These are phyloP conservation scores for Cephalotes varians DNA, from an alignment of 2,888 invertebrate genomes.

Conservation along the genomic window DNA sequence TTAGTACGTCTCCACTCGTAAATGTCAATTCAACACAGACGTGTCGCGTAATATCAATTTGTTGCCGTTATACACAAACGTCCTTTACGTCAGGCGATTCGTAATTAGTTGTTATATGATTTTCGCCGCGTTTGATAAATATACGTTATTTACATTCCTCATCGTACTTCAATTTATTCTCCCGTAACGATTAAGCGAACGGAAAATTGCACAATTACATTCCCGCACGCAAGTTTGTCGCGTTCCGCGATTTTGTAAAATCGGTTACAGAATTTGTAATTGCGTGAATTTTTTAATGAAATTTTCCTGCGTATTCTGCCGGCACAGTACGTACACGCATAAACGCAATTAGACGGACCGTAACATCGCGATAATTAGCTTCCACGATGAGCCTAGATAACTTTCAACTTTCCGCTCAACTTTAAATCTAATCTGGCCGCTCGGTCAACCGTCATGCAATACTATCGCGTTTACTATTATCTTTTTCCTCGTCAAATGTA, in stretches of 20 bases:
- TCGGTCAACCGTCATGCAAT: background rate
- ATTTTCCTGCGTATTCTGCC: background rate
- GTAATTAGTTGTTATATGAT: slow-evolving; percentile 24
- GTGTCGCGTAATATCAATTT: slow-evolving; percentile 47
- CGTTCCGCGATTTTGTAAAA: slow-evolving; percentile 24
- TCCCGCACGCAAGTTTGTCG: slow-evolving; percentile 19
- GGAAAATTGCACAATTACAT: slow-evolving; percentile 39
- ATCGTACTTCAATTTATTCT: slow-evolving; percentile 27
- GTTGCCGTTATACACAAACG: slow-evolving; percentile 18
- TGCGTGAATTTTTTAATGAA: slow-evolving; percentile 8
- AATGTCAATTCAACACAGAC: slow-evolving; percentile 43
- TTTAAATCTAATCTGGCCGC: background rate
- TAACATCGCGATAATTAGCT: slow-evolving; percentile 5
- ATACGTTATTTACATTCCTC: slow-evolving; percentile 24
- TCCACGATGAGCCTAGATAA: background rate
- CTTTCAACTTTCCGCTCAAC: background rate
- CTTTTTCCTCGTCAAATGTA: slow-evolving; percentile 77
- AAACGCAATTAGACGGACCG: background rate
- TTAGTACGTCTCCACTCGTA: slow-evolving; percentile 40
- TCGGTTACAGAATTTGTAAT: background rate
- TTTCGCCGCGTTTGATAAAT: slow-evolving; percentile 17
- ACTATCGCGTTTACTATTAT: slow-evolving; percentile 53
- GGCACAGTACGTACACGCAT: too few relatives aligned
- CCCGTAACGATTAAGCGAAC: slow-evolving; percentile 15
- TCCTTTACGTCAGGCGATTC: slow-evolving; percentile 23